Percentiles rank a stretch among this genome's conserved stretches.
Evolutionary conservation across 1,140 invertebrate genomes (phyloP).

Genomic region (Drosophila funebris): DNA sequence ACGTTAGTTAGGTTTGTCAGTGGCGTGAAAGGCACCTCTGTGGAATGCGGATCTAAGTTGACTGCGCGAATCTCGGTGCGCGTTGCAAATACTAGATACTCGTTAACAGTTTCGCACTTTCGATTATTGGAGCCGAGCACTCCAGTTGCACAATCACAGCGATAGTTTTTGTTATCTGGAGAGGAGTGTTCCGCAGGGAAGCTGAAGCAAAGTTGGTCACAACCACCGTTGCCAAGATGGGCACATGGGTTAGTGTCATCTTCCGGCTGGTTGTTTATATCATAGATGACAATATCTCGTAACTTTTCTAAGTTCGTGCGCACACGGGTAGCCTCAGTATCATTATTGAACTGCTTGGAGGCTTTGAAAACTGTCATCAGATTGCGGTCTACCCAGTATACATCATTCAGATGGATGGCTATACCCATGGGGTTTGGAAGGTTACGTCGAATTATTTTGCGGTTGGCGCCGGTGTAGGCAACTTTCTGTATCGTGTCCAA

Average conservation of each 20-base stretch:
- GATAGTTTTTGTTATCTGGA: slow-evolving; percentile 84
- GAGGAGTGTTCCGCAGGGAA: slow-evolving; percentile 87
- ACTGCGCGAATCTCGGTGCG: slow-evolving; percentile 95
- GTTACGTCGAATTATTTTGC: slow-evolving; percentile 93
- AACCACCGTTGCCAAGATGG: slow-evolving; percentile 90
- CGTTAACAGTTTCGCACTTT: slow-evolving; percentile 92
- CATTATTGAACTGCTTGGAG: slow-evolving; percentile 89
- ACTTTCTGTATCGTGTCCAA: slow-evolving; percentile 96
- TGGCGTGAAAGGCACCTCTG: slow-evolving; percentile 93
- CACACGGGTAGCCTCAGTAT: slow-evolving; percentile 87
- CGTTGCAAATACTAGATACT: slow-evolving; percentile 96
- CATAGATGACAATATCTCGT: slow-evolving; percentile 95
- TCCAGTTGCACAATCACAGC: slow-evolving; percentile 96
- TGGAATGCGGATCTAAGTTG: slow-evolving; percentile 91
- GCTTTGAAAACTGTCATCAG: slow-evolving; percentile 94
- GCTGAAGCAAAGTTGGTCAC: slow-evolving; percentile 98
- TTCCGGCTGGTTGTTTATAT: slow-evolving; percentile 92
- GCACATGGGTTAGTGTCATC: slow-evolving; percentile 92
- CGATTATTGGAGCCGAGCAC: slow-evolving; percentile 86
- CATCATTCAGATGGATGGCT: slow-evolving; percentile 91
- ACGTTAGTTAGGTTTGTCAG: slow-evolving; percentile 97
- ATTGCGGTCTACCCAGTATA: slow-evolving; percentile 99
- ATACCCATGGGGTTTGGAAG: slow-evolving; percentile 98
- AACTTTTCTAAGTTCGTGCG: slow-evolving; percentile 93
- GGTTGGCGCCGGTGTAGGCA: slow-evolving; percentile 90